Evolutionary conservation across 2,113 vertebrate genomes (phyloP).

Genomic region (Hippocampus comes): DNA sequence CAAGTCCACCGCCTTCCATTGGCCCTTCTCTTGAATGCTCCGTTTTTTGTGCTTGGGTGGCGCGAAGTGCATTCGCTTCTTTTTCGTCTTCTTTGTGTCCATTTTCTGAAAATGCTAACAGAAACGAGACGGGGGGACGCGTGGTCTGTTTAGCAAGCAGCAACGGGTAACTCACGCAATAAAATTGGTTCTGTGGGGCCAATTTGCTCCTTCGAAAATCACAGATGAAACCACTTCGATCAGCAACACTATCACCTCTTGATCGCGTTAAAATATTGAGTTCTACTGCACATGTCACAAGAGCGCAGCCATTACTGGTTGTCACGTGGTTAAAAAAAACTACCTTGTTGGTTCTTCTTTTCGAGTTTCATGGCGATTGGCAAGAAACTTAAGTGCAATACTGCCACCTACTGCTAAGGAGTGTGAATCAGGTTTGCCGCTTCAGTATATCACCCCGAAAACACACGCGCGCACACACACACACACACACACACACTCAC

Average conservation of each 20-base stretch:
- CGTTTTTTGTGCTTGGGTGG: conserved; percentile 43
- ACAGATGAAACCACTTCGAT: not conserved
- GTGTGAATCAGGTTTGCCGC: not conserved
- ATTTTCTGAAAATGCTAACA: conserved; percentile 57
- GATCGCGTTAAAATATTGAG: not conserved
- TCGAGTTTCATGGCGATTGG: not conserved
- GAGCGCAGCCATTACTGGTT: conserved; percentile 67
- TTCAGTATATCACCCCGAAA: too few species aligned
- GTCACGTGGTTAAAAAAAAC: conserved; percentile 63
- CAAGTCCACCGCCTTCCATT: conserved; percentile 83
- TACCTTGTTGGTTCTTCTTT: conserved; percentile 23
- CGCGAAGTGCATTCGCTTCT: conserved; percentile 20
- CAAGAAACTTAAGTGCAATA: not conserved
- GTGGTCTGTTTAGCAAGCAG: not conserved
- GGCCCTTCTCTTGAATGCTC: conserved; percentile 79
- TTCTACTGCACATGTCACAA: conserved; percentile 40
- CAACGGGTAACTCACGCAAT: not conserved
- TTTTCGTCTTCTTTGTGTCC: conserved; percentile 72
- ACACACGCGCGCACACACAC: too few species aligned
- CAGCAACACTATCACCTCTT: not conserved
- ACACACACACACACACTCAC: too few species aligned
- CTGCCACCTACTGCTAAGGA: not conserved
- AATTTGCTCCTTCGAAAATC: not conserved
- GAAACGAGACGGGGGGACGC: too few species aligned
- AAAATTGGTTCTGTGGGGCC: not conserved